These are phyloP conservation scores for Zeugodacus cucurbitae DNA, from an alignment of 1,140 invertebrate species.

Conservation along the genomic window DNA sequence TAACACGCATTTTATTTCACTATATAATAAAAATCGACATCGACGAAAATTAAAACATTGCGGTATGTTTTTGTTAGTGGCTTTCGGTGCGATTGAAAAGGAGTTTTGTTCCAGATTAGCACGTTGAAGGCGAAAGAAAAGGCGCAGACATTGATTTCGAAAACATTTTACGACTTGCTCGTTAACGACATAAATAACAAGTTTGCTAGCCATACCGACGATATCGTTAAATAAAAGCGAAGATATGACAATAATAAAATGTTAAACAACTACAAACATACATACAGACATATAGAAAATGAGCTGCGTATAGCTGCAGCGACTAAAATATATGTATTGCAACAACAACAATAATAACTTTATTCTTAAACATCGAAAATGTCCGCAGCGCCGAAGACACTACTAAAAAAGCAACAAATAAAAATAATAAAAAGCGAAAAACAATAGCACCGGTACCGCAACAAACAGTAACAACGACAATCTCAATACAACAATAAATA, in stretches of 20 bases:
- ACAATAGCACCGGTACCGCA: neutral
- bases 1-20: constrained; percentile 23
- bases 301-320: neutral
- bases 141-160: neutral
- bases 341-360: neutral
- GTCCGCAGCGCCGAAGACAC: neutral
- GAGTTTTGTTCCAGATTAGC: neutral
- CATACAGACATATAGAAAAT: neutral
- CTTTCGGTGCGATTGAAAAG: neutral
- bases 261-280: neutral
- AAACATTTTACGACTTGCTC: constrained; percentile 12
- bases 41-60: constrained; percentile 5
- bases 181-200: constrained; percentile 30
- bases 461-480: neutral
- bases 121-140: neutral
- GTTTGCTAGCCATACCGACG: neutral
- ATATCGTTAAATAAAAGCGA: constrained; percentile 8
- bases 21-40: constrained; percentile 18
- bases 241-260: neutral
- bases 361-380: neutral
- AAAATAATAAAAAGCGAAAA: neutral
- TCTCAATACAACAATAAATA: constrained; percentile 21
- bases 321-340: neutral
- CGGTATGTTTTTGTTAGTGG: neutral
- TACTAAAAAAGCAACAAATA: neutral